Percentiles rank a stretch among this genome's conserved stretches.
Conservation (phyloP, 2,113 vertebrate species). For the Austrofundulus limnaeus region DNA sequence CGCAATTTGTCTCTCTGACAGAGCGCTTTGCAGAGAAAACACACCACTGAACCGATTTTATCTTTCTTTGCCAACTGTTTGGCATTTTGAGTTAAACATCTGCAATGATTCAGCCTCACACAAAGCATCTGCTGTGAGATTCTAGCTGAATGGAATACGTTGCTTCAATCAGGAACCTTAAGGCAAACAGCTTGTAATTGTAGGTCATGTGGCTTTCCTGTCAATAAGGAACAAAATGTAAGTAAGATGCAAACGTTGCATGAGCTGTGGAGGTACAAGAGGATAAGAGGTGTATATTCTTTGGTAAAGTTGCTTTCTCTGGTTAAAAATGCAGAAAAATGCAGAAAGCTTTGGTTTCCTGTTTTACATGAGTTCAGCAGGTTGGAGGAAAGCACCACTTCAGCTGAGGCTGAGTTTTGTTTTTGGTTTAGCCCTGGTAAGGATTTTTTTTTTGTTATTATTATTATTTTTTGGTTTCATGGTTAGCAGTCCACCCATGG, state of each 20-base stretch:
- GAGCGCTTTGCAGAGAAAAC: constrained; percentile 19
- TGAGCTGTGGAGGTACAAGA: constrained; percentile 17
- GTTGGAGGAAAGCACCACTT: constrained; percentile 94
- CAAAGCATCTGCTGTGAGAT: constrained; percentile 41
- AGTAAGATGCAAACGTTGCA: constrained; percentile 6
- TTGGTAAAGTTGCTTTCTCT: constrained; percentile 64
- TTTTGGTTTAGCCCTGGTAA: constrained; percentile 29
- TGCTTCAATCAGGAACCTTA: constrained; percentile 52
- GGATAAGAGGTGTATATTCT: constrained; percentile 59
- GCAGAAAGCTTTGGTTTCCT: constrained; percentile 69
- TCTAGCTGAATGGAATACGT: constrained; percentile 32
- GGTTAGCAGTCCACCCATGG: constrained; percentile 63
- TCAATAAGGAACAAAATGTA: constrained; percentile 17
- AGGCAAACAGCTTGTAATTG: constrained; percentile 52
- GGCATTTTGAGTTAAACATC: constrained; percentile 31
- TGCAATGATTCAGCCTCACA: constrained; percentile 34
- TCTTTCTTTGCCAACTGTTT: constrained; percentile 60
- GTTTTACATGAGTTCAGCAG: constrained; percentile 76
- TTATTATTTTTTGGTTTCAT: constrained; percentile 39
- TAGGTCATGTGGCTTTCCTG: constrained; percentile 14
- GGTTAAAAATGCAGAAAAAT: constrained; percentile 57
- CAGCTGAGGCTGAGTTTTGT: constrained; percentile 73
- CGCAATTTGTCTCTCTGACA: constrained; percentile 27
- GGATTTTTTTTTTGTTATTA: no score
- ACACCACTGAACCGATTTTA: constrained; percentile 21